phyloP scores from a whole-genome alignment of 1,140 invertebrate genomes.

The Gonatopus flavifemur region DNA sequence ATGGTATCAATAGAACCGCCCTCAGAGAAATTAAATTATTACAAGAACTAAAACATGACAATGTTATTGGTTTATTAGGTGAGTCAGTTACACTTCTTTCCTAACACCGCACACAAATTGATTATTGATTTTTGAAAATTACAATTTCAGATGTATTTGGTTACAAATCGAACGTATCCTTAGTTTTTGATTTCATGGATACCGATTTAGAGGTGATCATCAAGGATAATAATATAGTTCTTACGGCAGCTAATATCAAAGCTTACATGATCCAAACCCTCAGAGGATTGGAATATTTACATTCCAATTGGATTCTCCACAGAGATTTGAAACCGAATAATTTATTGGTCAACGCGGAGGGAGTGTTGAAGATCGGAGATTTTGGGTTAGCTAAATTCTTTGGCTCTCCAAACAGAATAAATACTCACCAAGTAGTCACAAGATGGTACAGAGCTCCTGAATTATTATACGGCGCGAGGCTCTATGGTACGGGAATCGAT shows the following conservation, averaged over 20 bases:
- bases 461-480: slow-evolving; percentile 90
- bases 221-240: slow-evolving; percentile 83
- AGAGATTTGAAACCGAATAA: slow-evolving; percentile 99
- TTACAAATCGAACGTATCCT: slow-evolving; percentile 95
- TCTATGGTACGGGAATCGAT: slow-evolving; percentile 95
- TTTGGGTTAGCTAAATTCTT: slow-evolving; percentile 97
- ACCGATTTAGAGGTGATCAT: slow-evolving; percentile 96
- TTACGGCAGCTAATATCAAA: slow-evolving; percentile 93
- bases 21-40: slow-evolving; percentile 97
- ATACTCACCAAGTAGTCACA: slow-evolving; percentile 98
- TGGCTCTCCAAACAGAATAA: slow-evolving; percentile 93
- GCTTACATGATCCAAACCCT: slow-evolving; percentile 95
- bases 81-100: slow-evolving; percentile 9
- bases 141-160: slow-evolving; percentile 89
- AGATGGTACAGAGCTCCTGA: slow-evolving; percentile 93
- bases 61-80: slow-evolving; percentile 88
- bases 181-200: slow-evolving; percentile 99
- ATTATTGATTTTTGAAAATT: slow-evolving; percentile 9
- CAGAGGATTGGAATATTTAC: slow-evolving; percentile 93
- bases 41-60: slow-evolving; percentile 93
- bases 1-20: slow-evolving; percentile 98
- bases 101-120: too few species aligned
- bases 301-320: slow-evolving; percentile 96
- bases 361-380: slow-evolving; percentile 95
- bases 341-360: slow-evolving; percentile 89